Evolutionary conservation across 1,140 invertebrate species (phyloP).

Genomic region (Drosophila varians): DNA sequence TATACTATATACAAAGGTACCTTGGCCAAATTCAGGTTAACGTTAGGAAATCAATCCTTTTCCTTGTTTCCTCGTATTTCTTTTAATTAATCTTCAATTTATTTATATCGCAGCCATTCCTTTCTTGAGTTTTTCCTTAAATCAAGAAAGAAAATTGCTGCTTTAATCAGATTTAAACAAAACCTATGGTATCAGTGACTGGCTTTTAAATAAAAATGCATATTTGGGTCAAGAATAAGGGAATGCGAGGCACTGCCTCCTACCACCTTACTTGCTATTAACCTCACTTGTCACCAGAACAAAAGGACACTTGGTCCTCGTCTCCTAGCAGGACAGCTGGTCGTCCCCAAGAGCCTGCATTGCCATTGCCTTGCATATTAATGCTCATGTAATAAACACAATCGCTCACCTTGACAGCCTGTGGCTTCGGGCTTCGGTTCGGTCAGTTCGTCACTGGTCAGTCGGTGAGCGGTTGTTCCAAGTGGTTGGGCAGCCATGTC

Average conservation of each 20-base stretch:
- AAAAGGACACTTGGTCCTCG: conserved; percentile 13
- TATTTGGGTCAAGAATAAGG: not conserved
- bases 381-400: conserved; percentile 62
- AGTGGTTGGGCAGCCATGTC: conserved; percentile 49
- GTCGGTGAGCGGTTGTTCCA: conserved; percentile 48
- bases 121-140: no score
- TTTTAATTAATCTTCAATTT: not conserved
- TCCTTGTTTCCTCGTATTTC: not conserved
- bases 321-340: conserved; percentile 3
- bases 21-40: conserved; percentile 8
- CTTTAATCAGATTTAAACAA: no score
- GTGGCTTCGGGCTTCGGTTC: conserved; percentile 27
- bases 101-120: no score
- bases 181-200: no score
- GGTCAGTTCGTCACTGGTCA: conserved; percentile 44
- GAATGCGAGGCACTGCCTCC: not conserved
- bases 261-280: conserved; percentile 31
- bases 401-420: conserved; percentile 58
- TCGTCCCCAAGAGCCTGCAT: not conserved
- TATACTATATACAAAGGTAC: conserved; percentile 7
- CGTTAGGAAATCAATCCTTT: not conserved
- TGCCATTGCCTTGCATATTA: conserved; percentile 42
- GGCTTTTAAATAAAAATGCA: no score
- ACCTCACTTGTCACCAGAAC: conserved; percentile 38
- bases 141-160: no score